Evolutionary conservation across 2,888 invertebrate species (phyloP).

Genomic region (Lycocerus yunnanus): DNA sequence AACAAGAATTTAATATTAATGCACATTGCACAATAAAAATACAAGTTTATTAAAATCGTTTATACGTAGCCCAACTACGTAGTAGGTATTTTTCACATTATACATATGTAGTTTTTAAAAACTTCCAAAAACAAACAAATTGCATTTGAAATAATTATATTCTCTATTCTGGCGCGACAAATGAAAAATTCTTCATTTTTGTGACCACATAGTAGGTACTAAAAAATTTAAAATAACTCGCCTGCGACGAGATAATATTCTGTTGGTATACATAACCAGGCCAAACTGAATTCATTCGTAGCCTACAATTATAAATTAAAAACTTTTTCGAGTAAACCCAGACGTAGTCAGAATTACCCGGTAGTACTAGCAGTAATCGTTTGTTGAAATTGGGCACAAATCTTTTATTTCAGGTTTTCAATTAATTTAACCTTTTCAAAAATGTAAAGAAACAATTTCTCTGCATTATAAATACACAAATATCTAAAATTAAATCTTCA

Average conservation of each 20-base stretch:
- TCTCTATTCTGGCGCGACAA: background rate
- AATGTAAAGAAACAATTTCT: background rate
- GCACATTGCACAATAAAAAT: background rate
- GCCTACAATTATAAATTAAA: background rate
- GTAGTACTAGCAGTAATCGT: background rate
- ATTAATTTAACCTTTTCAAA: background rate
- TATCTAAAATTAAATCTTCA: background rate
- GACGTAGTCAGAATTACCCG: background rate
- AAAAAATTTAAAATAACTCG: background rate
- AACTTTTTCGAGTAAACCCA: background rate
- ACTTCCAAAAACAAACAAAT: background rate
- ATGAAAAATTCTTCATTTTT: background rate
- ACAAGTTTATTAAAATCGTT: background rate
- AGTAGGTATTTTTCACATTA: too few relatives aligned
- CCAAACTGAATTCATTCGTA: background rate
- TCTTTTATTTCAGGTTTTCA: background rate
- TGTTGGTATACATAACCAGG: background rate
- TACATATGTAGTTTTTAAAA: too few relatives aligned
- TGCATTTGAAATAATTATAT: background rate
- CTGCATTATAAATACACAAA: background rate
- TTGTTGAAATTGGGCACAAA: background rate
- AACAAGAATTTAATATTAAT: background rate
- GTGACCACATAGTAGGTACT: background rate
- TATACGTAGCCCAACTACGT: too few relatives aligned
- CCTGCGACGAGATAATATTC: background rate